phyloP scores from a whole-genome alignment of 2,888 invertebrate genomes.

The Tubulanus polymorphus region DNA sequence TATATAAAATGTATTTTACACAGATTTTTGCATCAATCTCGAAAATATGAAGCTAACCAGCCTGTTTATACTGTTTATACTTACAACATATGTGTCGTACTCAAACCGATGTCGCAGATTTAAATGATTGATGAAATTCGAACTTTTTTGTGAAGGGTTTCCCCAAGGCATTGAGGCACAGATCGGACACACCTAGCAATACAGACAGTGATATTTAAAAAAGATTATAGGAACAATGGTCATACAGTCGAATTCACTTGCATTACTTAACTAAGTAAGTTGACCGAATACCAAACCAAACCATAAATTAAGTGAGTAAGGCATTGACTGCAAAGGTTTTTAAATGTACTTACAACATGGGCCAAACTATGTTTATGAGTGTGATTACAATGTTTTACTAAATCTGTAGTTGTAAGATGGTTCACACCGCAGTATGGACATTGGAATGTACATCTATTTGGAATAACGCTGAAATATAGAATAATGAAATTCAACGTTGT shows the following conservation, averaged over 20 bases:
- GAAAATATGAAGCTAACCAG: too few species aligned
- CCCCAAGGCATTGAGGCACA: constrained; percentile 52
- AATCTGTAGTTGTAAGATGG: constrained; percentile 32
- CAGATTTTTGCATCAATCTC: too few species aligned
- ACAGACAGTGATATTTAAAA: too few species aligned
- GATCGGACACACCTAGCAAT: constrained; percentile 43
- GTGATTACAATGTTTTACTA: constrained; percentile 41
- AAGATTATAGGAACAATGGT: too few species aligned
- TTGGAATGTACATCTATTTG: constrained; percentile 44
- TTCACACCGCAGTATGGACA: constrained; percentile 42
- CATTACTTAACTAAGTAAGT: not conserved
- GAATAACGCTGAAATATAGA: constrained; percentile 18
- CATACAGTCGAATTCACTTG: not conserved
- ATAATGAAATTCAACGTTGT: too few species aligned
- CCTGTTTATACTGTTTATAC: too few species aligned
- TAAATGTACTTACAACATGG: constrained; percentile 38
- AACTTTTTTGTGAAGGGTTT: constrained; percentile 32
- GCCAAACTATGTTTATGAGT: constrained; percentile 24
- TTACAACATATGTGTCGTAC: constrained; percentile 49
- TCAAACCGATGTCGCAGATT: constrained; percentile 47
- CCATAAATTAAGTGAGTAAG: too few species aligned
- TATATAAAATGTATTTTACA: too few species aligned
- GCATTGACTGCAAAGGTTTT: too few species aligned
- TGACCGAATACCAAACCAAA: not conserved
- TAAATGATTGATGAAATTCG: constrained; percentile 42